Conservation (phyloP, 2,888 invertebrate genomes). For the Pseudococcus jackbeardsleyi region DNA sequence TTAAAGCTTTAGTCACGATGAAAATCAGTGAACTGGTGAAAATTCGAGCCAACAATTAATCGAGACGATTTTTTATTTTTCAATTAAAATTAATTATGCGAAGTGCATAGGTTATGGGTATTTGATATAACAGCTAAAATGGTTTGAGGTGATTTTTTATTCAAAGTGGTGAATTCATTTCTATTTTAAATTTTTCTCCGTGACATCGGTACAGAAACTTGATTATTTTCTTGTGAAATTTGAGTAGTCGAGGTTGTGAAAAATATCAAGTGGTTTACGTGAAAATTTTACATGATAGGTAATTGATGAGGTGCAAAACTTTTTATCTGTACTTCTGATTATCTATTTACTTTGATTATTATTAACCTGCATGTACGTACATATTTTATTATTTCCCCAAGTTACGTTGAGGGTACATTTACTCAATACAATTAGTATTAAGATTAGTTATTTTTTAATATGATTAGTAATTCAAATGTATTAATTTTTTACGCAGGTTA, state of each 20-base stretch:
- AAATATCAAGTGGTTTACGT: too few species aligned
- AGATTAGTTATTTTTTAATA: too few species aligned
- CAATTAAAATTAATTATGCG: slow-evolving; percentile 11
- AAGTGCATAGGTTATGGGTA: neutral
- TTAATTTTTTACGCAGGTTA: slow-evolving; percentile 44
- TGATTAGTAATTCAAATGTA: neutral
- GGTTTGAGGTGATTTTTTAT: neutral
- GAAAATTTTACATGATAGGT: too few species aligned
- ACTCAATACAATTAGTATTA: too few species aligned
- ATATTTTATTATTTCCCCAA: too few species aligned
- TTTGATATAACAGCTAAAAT: neutral
- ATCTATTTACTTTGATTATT: too few species aligned
- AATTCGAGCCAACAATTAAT: neutral
- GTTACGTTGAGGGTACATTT: too few species aligned
- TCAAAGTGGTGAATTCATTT: neutral
- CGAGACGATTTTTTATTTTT: neutral
- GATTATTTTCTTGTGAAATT: neutral
- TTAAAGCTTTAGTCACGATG: neutral
- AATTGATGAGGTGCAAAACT: too few species aligned
- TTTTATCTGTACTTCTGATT: too few species aligned
- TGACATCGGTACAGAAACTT: neutral
- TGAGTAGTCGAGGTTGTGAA: neutral
- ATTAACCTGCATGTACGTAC: too few species aligned
- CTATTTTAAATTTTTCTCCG: neutral
- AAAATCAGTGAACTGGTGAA: neutral